Conservation (phyloP, 2,888 invertebrate genomes). For the Acheta domesticus region DNA sequence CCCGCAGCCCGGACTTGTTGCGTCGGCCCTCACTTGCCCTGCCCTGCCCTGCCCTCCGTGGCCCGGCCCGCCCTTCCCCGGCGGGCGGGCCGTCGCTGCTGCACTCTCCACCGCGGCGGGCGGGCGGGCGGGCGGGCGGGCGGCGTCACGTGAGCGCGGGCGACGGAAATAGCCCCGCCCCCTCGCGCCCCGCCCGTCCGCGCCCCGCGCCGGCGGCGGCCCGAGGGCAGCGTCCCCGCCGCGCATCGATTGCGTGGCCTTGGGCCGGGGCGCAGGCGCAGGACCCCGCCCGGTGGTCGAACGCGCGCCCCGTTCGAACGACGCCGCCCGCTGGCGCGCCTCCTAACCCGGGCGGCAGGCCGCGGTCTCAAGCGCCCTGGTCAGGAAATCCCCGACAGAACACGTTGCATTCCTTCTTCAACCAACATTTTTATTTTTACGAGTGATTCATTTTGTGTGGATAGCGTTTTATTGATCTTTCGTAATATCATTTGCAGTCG, state of each 20-base stretch:
- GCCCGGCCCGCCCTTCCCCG: background rate
- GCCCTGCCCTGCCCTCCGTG: background rate
- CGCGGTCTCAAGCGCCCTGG: background rate
- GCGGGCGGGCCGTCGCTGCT: background rate
- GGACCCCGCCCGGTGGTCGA: background rate
- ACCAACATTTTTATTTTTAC: no score
- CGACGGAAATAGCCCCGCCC: constrained; percentile 1
- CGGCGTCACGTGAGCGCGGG: background rate
- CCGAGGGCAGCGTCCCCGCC: constrained; percentile 29
- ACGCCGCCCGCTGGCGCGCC: background rate
- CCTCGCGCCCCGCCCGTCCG: background rate
- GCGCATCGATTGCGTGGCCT: constrained; percentile 30
- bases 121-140: background rate
- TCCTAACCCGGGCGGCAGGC: background rate
- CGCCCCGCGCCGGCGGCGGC: background rate
- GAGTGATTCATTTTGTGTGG: no score
- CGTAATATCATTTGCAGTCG: no score
- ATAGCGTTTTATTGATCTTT: no score
- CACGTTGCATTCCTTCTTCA: background rate
- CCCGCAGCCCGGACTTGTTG: constrained; percentile 1
- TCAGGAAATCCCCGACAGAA: background rate
- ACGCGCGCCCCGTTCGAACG: background rate
- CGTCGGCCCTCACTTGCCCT: background rate
- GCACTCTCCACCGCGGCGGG: background rate
- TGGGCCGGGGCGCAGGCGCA: constrained; percentile 3